phyloP scores from a whole-genome alignment of 1,140 invertebrate species.

The Ylistrum balloti region DNA sequence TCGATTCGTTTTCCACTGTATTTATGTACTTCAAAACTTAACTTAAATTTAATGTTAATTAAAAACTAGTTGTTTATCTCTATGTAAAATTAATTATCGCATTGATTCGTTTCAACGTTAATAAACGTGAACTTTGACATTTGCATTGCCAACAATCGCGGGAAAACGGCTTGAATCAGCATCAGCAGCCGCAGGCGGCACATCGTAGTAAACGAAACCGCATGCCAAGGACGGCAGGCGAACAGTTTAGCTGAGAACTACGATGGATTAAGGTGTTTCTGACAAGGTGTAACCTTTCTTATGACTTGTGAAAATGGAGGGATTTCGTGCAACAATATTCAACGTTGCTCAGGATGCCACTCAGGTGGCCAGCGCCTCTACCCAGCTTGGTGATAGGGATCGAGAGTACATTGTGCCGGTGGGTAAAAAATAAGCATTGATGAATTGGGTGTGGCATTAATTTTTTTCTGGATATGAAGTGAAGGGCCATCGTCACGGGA shows the following conservation, averaged over 20 bases:
- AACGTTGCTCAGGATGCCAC: slow-evolving; percentile 76
- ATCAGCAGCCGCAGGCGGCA: not conserved
- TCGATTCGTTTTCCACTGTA: not conserved
- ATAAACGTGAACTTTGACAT: not conserved
- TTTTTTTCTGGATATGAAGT: not conserved
- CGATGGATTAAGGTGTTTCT: slow-evolving; percentile 38
- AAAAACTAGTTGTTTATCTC: not conserved
- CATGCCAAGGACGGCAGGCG: slow-evolving; percentile 20
- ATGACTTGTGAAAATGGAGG: slow-evolving; percentile 55
- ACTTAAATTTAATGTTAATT: not conserved
- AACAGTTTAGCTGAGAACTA: not conserved
- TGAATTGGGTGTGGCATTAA: not conserved
- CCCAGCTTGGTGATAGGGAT: slow-evolving; percentile 43
- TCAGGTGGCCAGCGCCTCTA: slow-evolving; percentile 69
- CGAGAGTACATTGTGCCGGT: slow-evolving; percentile 64
- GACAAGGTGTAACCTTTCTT: slow-evolving; percentile 32
- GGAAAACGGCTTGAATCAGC: slow-evolving; percentile 37
- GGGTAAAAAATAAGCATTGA: slow-evolving; percentile 50
- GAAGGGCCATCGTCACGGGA: not conserved
- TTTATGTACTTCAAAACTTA: not conserved
- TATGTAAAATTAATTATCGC: not conserved
- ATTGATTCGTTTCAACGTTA: not conserved
- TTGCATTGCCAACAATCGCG: slow-evolving; percentile 22
- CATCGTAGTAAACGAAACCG: slow-evolving; percentile 23
- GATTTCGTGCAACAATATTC: slow-evolving; percentile 73